phyloP scores from a whole-genome alignment of 2,113 vertebrate genomes.

The Anhinga anhinga region DNA sequence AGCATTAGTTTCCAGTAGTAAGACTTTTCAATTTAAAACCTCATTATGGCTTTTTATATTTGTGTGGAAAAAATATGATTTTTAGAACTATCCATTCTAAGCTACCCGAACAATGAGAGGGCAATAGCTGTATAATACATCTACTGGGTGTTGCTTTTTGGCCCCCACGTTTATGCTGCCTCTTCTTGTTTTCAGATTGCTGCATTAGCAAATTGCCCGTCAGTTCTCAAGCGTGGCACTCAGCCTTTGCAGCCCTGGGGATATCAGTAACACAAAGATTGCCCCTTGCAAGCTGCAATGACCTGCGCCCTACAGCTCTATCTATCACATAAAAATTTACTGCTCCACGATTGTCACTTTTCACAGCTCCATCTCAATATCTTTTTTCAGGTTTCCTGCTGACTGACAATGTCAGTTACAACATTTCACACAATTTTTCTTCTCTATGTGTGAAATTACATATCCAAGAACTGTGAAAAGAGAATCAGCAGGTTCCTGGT shows the following conservation, averaged over 20 bases:
- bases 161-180: background rate
- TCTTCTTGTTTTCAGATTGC: background rate
- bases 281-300: slow-evolving; percentile 71
- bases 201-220: slow-evolving; percentile 53
- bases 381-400: slow-evolving; percentile 69
- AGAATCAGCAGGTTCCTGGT: slow-evolving; percentile 13
- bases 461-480: slow-evolving; percentile 37
- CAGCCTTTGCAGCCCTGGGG: slow-evolving; percentile 75
- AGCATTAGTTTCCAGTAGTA: background rate
- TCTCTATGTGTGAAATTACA: slow-evolving; percentile 52
- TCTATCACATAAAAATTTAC: slow-evolving; percentile 43
- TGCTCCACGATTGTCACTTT: slow-evolving; percentile 4
- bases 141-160: background rate
- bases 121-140: background rate
- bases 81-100: background rate
- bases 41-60: background rate
- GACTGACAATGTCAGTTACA: slow-evolving; percentile 64
- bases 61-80: background rate
- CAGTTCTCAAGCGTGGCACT: slow-evolving; percentile 23
- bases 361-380: slow-evolving; percentile 59
- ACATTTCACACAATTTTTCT: slow-evolving; percentile 60
- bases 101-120: background rate
- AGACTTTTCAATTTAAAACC: background rate
- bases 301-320: slow-evolving; percentile 63
- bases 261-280: slow-evolving; percentile 82